These are phyloP conservation scores for Ophion obscuratus DNA, from an alignment of 2,888 invertebrate species.

Conservation along the genomic window DNA sequence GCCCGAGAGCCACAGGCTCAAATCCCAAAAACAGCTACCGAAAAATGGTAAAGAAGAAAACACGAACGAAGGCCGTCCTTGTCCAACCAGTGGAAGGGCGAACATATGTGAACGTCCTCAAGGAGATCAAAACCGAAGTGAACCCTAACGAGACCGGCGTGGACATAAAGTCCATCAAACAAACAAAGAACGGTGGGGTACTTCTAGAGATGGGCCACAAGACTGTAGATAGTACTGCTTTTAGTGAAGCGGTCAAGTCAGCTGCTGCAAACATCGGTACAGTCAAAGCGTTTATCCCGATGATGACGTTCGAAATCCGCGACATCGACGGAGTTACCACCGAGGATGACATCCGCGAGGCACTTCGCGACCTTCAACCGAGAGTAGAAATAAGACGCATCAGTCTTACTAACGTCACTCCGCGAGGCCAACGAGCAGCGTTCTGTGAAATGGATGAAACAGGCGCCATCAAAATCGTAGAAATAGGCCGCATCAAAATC, in stretches of 20 bases:
- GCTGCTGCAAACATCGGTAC: not conserved
- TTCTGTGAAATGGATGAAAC: constrained; percentile 6
- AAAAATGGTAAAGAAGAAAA: constrained; percentile 6
- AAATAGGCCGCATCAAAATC: constrained; percentile 3
- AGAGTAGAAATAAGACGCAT: not conserved
- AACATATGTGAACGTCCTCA: constrained; percentile 41
- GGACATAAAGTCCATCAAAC: constrained; percentile 15
- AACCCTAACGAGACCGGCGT: constrained; percentile 1
- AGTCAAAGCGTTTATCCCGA: not conserved
- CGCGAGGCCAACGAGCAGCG: constrained; percentile 20
- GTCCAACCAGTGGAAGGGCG: constrained; percentile 16
- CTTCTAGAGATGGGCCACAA: constrained; percentile 31
- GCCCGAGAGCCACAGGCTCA: not conserved
- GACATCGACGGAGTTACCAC: constrained; percentile 16
- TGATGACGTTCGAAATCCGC: constrained; percentile 21
- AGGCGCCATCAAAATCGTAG: not conserved
- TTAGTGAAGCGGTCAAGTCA: constrained; percentile 19
- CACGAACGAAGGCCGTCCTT: constrained; percentile 27
- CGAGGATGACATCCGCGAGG: constrained; percentile 7
- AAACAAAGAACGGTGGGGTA: constrained; percentile 25
- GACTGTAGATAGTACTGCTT: not conserved
- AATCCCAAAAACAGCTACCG: not conserved
- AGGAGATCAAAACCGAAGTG: constrained; percentile 19
- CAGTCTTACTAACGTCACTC: not conserved
- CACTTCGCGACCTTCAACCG: not conserved